phyloP scores from a whole-genome alignment of 2,113 vertebrate species.

The Halcyon malimbica region DNA sequence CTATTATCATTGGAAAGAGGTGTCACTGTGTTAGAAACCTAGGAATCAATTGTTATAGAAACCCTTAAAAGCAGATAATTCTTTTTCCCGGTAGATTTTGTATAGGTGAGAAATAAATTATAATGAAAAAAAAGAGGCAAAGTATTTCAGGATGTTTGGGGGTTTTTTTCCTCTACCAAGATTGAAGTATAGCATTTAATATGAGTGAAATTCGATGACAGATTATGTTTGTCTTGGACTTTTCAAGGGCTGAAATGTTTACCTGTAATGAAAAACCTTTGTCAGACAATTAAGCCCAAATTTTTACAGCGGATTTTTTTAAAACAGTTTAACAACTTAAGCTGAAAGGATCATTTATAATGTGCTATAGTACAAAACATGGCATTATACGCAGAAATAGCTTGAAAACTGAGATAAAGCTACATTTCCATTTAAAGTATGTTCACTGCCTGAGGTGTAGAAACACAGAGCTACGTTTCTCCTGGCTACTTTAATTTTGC shows the following conservation, averaged over 20 bases:
- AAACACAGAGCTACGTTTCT: not conserved
- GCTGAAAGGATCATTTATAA: not conserved
- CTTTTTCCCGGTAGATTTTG: not conserved
- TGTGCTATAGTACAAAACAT: not conserved
- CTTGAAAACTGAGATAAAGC: not conserved
- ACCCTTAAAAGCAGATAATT: not conserved
- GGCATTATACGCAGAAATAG: not conserved
- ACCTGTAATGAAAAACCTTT: not conserved
- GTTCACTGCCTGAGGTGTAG: not conserved
- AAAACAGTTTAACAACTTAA: not conserved
- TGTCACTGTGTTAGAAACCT: slow-evolving; percentile 32
- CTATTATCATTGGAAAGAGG: not conserved
- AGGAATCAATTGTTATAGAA: slow-evolving; percentile 29
- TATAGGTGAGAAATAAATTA: not conserved
- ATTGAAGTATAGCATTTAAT: not conserved
- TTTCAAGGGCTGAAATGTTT: not conserved
- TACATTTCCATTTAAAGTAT: not conserved
- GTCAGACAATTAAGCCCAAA: not conserved
- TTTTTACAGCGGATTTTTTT: not conserved
- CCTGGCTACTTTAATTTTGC: slow-evolving; percentile 4
- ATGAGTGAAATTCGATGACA: not conserved
- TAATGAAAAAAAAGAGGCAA: not conserved
- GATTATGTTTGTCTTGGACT: not conserved
- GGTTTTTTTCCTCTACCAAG: not conserved
- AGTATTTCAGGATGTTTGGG: not conserved